Evolutionary conservation across 2,113 vertebrate genomes (phyloP).

Genomic region (Elaphurus davidianus): DNA sequence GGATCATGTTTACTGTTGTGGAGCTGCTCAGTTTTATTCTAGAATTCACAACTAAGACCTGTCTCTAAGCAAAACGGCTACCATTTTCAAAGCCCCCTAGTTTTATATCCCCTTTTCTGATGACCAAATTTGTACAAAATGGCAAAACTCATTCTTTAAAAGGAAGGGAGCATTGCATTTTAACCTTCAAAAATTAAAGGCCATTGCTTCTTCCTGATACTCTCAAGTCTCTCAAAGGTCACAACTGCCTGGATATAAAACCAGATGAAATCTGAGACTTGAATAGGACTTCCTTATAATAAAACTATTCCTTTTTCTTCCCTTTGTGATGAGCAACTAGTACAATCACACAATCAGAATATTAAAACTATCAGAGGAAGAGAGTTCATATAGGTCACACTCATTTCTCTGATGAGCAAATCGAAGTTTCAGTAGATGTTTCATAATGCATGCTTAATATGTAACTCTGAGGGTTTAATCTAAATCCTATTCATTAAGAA

Average conservation of each 20-base stretch:
- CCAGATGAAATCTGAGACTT: neutral
- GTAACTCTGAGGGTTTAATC: neutral
- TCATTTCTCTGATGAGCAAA: neutral
- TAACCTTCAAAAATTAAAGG: neutral
- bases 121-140: neutral
- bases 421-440: neutral
- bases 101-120: neutral
- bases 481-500: neutral
- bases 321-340: neutral
- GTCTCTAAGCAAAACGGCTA: neutral
- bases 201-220: neutral
- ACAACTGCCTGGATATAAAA: neutral
- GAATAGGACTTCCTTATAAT: neutral
- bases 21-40: neutral
- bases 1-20: neutral
- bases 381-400: neutral
- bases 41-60: neutral
- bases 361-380: neutral
- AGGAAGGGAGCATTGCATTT: neutral
- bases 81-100: neutral
- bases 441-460: neutral
- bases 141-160: neutral
- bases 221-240: conserved; percentile 20
- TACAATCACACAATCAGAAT: neutral
- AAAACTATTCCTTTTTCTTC: neutral